Base-by-base conservation (phyloP, 1,140 invertebrate species). In the Teleogryllus occipitalis region DNA sequence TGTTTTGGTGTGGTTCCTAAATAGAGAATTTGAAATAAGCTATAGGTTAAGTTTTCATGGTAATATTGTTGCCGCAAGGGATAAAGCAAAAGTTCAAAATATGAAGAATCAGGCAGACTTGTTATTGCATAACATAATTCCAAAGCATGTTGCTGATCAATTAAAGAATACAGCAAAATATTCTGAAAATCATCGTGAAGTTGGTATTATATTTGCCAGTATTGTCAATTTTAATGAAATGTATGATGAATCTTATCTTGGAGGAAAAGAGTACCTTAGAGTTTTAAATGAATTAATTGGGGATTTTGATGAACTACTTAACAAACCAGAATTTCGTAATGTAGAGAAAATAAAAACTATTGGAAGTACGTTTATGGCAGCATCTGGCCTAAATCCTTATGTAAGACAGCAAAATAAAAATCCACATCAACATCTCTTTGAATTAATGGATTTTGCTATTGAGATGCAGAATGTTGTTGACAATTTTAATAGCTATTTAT, bases 331-430 rank as follows among this genome's bases (percentile, higher is more conserved):
- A 82, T 99, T 96, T 83, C 90, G 92, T 72, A 93, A 95, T 78
- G 95, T 99, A 2, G 97, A 98, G 85, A 99, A 99, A 86, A 99
- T 99, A 80, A 99, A 99, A 85, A 99, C 97, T 0, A 99, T 99
- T 80, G 97, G 97, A 7, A 95, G 95, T 81, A 98, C 97, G 0
- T 98, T 97, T 82, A 99, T 99, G 97, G 97, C 97, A 5, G 97
- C 97, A 0, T 97, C 96, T 80, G 97, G 97, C 0, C 86, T 99
- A 18, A 96, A 97, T 87, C 93, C 94, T 0, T 89, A 91, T 80
- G 88, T 92, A 81, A 83, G 89, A 8, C 81, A 83, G 47, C 75
- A 84, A 27, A 89, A 88, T 80, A 88, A 90, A 0, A 88, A 93
- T 77, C 89, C 92, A 0, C 87, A 95, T 82, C 90, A 93, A 73